Base-by-base conservation (phyloP, 2,113 vertebrate species). In the Engraulis encrasicolus region DNA sequence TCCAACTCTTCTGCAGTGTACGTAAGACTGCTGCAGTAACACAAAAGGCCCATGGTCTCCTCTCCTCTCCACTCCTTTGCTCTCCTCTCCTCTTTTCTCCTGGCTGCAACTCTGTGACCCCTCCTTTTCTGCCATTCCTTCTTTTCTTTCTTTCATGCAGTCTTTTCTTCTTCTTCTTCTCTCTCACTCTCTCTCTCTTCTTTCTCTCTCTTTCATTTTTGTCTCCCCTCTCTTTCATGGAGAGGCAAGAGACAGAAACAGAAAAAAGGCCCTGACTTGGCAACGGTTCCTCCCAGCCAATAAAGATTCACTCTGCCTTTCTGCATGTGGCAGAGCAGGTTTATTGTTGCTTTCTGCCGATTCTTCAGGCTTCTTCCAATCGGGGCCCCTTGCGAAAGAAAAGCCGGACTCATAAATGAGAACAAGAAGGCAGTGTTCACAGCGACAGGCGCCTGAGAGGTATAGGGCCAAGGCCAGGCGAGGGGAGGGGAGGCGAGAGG, bases 1-100 rank as follows among this genome's bases (percentile, higher is more conserved):
- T 91, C 92, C 90, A 92, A 89, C 90, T 83, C 89, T 92, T 91
- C 90, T 91, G 90, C 91, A 86, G 90, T n/a, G n/a, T 89, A 87
- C 84, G 87, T 90, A 89, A 89, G 89, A 88, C 89, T 15, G 81
- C 89, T 85, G 84, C 88, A 87, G 23, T 52, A 54, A 86, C 88
- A 81, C 90, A 92, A 89, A 93, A 92, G 91, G 78, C 89, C 86
- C 17, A 79, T 88, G 82, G 79, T 87, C 83, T 89, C 87, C 88
- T 85, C 71, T 3, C 86, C 86, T 82, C 87, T 88, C 86, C 87
- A 87, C 89, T 87, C 89, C 88, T 37, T 40, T 40, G 6, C 48
- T 58, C 2, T 12, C 34, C 61, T 27, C 6, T 23, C 27, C n/a
- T 58, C 61, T 12, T 31, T 14, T 34, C 17, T 71, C 27, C 27